A percentile compares a stretch with the other conserved stretches of the same genome.
phyloP scores from a whole-genome alignment of 2,113 vertebrate species.

The Bettongia penicillata region DNA sequence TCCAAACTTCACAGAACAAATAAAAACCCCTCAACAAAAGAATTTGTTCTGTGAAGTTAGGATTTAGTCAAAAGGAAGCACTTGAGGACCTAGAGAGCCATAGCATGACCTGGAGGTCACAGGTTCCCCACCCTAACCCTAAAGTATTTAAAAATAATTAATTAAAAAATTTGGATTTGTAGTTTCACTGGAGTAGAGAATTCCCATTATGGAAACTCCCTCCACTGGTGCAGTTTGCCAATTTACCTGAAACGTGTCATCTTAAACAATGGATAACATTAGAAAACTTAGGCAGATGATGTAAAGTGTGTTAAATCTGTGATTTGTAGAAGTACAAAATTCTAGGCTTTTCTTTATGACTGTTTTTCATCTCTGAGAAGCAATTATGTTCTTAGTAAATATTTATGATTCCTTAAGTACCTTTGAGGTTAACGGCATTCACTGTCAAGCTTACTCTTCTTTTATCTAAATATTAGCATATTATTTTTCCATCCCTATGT shows the following conservation, averaged over 20 bases:
- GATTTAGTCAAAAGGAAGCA: too few species aligned
- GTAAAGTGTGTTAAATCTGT: not conserved
- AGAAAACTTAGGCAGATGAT: not conserved
- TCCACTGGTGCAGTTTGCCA: not conserved
- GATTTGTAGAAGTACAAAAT: not conserved
- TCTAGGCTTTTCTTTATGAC: not conserved
- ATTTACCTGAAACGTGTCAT: not conserved
- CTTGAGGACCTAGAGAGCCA: too few species aligned
- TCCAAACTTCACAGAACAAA: too few species aligned
- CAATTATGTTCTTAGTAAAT: not conserved
- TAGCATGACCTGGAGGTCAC: too few species aligned
- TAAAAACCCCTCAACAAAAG: too few species aligned
- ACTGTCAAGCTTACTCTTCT: not conserved
- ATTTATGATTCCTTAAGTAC: not conserved
- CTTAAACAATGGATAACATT: not conserved
- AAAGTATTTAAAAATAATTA: not conserved
- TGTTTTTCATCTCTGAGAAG: not conserved
- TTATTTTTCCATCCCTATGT: not conserved
- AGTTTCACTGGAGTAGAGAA: not conserved
- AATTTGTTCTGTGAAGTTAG: too few species aligned
- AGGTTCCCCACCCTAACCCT: too few species aligned
- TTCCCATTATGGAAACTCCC: not conserved
- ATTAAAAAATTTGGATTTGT: not conserved
- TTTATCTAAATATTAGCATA: not conserved
- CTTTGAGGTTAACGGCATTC: not conserved